Base-by-base conservation (phyloP, 1,140 invertebrate genomes). In the Choristoneura fumiferana region DNA sequence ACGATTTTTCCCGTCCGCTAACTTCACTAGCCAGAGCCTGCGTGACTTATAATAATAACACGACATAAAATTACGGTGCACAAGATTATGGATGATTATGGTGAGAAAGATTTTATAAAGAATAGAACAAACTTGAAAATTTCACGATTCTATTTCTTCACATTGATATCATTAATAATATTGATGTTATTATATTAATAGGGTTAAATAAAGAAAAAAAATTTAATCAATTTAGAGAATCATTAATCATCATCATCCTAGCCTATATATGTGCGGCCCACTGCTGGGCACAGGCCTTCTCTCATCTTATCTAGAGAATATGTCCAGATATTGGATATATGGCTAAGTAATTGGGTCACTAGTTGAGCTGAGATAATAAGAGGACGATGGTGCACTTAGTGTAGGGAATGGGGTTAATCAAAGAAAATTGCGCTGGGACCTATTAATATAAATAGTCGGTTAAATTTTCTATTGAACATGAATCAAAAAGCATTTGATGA, bases 341-440 rank as follows among this genome's bases (percentile, higher is more conserved):
- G 3, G n/a, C 18, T 10, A 6, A 22, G 55, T 58, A 65, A 60
- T 59, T 58, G 64, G 64, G 64, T 66, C 64, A 66, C 43, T 60
- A 22, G n/a, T 54, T 57, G 52, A 35, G 36, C 34, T 54, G 49
- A 56, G 57, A 60, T 59, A n/a, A n/a, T n/a, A 61, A 58, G 54
- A 37, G 14, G 13, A 37, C 55, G 62, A 59, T 59, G 45, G 53
- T 58, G 56, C 33, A 58, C 61, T 59, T 57, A 57, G 39, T 45
- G 39, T 33, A 12, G n/a, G 0, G 37, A 33, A 49, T n/a, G 39
- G n/a, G 38, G 55, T 57, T 57, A 39, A 45, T 45, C 55, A 57
- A 33, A 35, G 55, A 13, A 57, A 45, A 45, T 57, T 57, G 55
- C 39, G 39, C 13, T 1, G 9, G 38, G 12, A 57, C 8, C 43